phyloP scores from a whole-genome alignment of 2,888 invertebrate species.

The Ennomos quercinarius region DNA sequence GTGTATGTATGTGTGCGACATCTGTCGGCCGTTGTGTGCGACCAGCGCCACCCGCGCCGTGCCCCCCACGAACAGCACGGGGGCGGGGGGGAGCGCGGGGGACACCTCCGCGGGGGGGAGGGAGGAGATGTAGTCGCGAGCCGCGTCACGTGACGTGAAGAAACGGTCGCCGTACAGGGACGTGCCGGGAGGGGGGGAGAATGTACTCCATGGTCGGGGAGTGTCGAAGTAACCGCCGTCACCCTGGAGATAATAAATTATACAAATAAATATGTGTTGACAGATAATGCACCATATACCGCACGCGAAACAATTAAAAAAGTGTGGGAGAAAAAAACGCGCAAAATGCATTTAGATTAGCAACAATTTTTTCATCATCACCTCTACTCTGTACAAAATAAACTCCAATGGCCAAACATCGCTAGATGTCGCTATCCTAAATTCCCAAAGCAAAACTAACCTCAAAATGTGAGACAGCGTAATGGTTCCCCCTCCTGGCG shows the following conservation, averaged over 20 bases:
- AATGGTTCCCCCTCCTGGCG: conserved; percentile 67
- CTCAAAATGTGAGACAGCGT: conserved; percentile 74
- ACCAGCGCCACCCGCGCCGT: conserved; percentile 57
- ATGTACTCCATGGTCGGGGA: conserved; percentile 54
- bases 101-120: conserved; percentile 50
- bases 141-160: conserved; percentile 59
- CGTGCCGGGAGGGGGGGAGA: conserved; percentile 47
- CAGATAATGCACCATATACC: too few relatives aligned
- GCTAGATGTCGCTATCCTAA: neutral
- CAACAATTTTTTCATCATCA: too few relatives aligned
- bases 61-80: conserved; percentile 51
- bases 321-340: too few relatives aligned
- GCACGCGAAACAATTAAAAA: too few relatives aligned
- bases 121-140: conserved; percentile 49
- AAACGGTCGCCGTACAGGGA: conserved; percentile 61
- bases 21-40: conserved; percentile 58
- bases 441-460: conserved; percentile 40
- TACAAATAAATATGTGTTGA: too few relatives aligned
- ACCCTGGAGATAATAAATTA: conserved; percentile 55
- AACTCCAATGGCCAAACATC: too few relatives aligned
- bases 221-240: conserved; percentile 78
- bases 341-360: too few relatives aligned
- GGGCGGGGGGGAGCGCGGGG: conserved; percentile 38
- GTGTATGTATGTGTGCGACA: conserved; percentile 63
- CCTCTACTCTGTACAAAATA: too few relatives aligned